Evolutionary conservation across 1,140 invertebrate genomes (phyloP), one percentile per base, ranked within the genome.

Genomic region (Bombus fervidus): DNA sequence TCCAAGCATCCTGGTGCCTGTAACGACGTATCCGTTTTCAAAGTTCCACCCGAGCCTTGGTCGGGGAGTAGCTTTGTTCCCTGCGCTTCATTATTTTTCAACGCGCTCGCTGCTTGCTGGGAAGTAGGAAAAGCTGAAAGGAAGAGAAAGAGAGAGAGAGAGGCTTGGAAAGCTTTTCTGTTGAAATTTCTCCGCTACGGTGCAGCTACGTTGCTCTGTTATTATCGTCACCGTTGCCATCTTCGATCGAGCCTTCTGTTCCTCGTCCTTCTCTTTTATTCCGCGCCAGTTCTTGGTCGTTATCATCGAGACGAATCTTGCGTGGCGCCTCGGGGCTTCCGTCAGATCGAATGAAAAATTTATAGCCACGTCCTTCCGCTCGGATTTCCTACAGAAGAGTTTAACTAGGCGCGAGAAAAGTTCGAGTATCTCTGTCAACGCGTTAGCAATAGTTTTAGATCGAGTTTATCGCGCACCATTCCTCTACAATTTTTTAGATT

Each of bases 291-390:
- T 72, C 31, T 22, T 3, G 41, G 13, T 47, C 82, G 82, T 78
- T 77, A 83, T 83, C 82, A 69, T 69, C 82, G 28, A 22, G 43
- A 57, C 34, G 31, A 69, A 81, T 85, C 79, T 74, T 41, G 59
- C 47, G 73, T 8, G 57, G 76, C 79, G 79, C 77, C 81, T 81
- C 39, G 34, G 74, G 43, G 68, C 66, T 83, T 71, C 39, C 25
- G 34, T 43, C 66, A 82, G 74, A 81, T 90, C 81, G 88, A 87
- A 87, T 82, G 80, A 87, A 87, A 90, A 89, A 90, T 87, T 89
- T 89, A 90, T 85, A 81, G 75, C 59, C n/a, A 12, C 73, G 68
- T 78, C 72, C 68, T 88, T 86, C 74, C 81, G 81, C 10, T 83
- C 59, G 81, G 73, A 79, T 85, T 83, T 85, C 69, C 81, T 57